Base-by-base conservation (phyloP, 2,888 invertebrate species). In the Aspidiotus rigidus region DNA sequence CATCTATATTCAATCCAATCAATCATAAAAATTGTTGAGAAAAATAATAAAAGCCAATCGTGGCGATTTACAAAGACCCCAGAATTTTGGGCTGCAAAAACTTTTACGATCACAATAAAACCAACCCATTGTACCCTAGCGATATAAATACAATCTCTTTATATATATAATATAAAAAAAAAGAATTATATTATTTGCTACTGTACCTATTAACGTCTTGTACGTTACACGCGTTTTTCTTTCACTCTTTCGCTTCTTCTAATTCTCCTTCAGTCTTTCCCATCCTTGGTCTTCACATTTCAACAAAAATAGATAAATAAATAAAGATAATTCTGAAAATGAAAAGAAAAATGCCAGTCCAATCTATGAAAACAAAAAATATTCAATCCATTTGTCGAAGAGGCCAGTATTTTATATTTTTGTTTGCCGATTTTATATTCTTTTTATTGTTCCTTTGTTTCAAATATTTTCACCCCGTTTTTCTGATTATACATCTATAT, bases 381-480 rank as follows among this genome's bases (percentile, higher is more conserved):
- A 5, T 28, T 28, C 42, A 67, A 67, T 67, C 59, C 40, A 59
- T 67, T 67, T 59, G 59, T 44, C 60, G 5, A 28, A 59, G 60
- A 60, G 67, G 67, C 67, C 67, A 67, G 28, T 28, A 28, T 60
- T 67, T 67, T 67, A 60, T 42, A 57, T 60, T 67, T 67, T 67
- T 67, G 60, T 67, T 67, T 67, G 42, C 67, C 67, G 60, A 67
- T 67, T 67, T 67, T 67, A 67, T 67, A 59, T 44, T 44, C 67
- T 67, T 67, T 67, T 67, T 67, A 67, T 67, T 44, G 67, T 67
- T 67, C 60, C 59, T 67, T 67, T 67, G 67, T 67, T 67, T 67
- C 67, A 67, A 67, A 67, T 67, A 67, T 67, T 67, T 66, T 66
- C 16, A 49, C 40, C 64, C 64, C 55, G 64, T 64, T 64, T 63